Conservation (phyloP, 2,888 invertebrate species). For the Melitaea athalia region DNA sequence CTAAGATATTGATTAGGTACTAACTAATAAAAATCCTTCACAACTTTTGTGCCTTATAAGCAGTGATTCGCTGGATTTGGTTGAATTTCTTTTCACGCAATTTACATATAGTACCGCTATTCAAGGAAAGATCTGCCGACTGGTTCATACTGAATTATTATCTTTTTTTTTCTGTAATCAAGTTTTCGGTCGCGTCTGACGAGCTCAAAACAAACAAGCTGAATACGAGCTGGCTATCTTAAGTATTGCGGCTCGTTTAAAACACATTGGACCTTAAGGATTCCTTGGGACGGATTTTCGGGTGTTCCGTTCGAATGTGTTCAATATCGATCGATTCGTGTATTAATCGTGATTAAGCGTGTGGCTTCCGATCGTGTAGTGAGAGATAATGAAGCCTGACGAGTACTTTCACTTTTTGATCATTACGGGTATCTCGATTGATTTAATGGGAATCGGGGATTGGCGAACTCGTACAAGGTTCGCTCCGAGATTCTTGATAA, state of each 20-base stretch:
- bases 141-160: constrained; percentile 66
- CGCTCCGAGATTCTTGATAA: constrained; percentile 40
- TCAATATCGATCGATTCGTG: constrained; percentile 47
- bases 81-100: constrained; percentile 60
- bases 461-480: constrained; percentile 47
- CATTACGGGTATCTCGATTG: constrained; percentile 56
- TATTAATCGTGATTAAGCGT: constrained; percentile 67
- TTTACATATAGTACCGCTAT: constrained; percentile 78
- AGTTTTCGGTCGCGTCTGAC: constrained; percentile 64
- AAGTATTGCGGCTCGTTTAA: constrained; percentile 45
- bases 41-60: constrained; percentile 6
- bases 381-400: constrained; percentile 65
- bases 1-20: no score
- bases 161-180: constrained; percentile 72
- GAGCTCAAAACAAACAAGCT: constrained; percentile 72
- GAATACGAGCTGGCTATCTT: constrained; percentile 48
- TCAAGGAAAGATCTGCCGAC: constrained; percentile 60
- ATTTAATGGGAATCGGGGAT: constrained; percentile 45
- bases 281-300: constrained; percentile 19
- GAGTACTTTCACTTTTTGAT: constrained; percentile 72
- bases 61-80: constrained; percentile 49
- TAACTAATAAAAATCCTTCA: constrained; percentile 2
- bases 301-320: constrained; percentile 27
- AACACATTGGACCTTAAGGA: constrained; percentile 41
- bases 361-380: constrained; percentile 65